These are phyloP conservation scores for Rhamphomyia laevipes DNA, from an alignment of 2,888 invertebrate genomes.

Conservation along the genomic window DNA sequence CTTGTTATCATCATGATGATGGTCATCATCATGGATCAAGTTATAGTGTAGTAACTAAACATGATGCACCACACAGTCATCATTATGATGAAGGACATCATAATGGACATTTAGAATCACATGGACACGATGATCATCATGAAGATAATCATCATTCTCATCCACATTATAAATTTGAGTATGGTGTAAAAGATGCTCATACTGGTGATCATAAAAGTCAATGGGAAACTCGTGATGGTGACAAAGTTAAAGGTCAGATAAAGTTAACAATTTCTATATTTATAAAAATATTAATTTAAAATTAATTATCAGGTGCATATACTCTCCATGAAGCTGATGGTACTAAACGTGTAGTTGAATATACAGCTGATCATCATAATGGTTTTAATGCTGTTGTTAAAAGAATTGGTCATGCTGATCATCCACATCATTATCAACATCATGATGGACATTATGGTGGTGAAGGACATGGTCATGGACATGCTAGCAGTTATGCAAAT, in stretches of 20 bases:
- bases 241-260: slow-evolving; percentile 37
- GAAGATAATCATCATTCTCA: slow-evolving; percentile 24
- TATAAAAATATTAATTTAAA: no score
- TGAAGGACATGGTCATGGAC: no score
- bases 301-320: slow-evolving; percentile 28
- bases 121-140: no score
- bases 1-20: no score
- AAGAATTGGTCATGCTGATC: slow-evolving; percentile 36
- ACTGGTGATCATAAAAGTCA: slow-evolving; percentile 41
- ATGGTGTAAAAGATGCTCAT: slow-evolving; percentile 40
- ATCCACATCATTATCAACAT: slow-evolving; percentile 9
- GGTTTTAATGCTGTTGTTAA: slow-evolving; percentile 42
- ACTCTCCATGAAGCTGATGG: slow-evolving; percentile 40
- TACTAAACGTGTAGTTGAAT: slow-evolving; percentile 40
- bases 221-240: slow-evolving; percentile 42
- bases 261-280: no score
- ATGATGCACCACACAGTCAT: no score
- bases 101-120: no score
- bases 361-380: slow-evolving; percentile 39
- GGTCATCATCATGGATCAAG: no score
- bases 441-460: background rate
- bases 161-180: slow-evolving; percentile 39
- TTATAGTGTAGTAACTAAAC: no score
- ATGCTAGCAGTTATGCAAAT: no score
- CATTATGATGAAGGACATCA: no score